A percentile compares a stretch with the other conserved stretches of the same genome.
phyloP scores from a whole-genome alignment of 2,797 vertebrate species.

The Falco cherrug region DNA sequence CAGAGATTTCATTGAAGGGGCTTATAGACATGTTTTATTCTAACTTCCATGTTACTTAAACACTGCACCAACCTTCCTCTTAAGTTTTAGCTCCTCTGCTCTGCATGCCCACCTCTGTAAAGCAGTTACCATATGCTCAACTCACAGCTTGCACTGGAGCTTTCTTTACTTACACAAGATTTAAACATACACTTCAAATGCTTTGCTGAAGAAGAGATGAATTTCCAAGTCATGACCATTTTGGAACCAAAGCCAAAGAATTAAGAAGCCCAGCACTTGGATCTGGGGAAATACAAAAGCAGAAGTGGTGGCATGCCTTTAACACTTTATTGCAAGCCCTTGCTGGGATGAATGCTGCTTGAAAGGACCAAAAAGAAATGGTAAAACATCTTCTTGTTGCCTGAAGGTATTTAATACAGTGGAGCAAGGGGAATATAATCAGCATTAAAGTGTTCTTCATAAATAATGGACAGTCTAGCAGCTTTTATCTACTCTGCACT shows the following conservation, averaged over 20 bases:
- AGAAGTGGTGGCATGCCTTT: background rate
- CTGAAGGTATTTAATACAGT: constrained; percentile 61
- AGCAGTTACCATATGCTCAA: background rate
- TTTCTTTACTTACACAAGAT: background rate
- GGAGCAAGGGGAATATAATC: constrained; percentile 43
- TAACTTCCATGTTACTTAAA: constrained; percentile 18
- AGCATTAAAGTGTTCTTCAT: constrained; percentile 66
- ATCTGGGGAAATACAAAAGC: background rate
- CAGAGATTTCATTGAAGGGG: background rate
- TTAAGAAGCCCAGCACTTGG: background rate
- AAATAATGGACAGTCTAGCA: constrained; percentile 61
- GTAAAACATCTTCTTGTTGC: constrained; percentile 50
- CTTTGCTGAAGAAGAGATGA: background rate
- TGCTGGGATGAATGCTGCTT: background rate
- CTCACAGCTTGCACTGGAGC: background rate
- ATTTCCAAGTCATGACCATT: background rate
- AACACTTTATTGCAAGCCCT: background rate
- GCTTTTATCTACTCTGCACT: constrained; percentile 47
- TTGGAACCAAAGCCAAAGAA: background rate
- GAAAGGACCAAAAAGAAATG: background rate
- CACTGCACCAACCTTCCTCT: constrained; percentile 3
- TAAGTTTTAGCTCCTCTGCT: constrained; percentile 14
- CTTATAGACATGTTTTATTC: background rate
- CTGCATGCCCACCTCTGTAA: constrained; percentile 29
- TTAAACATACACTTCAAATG: background rate